Evolutionary conservation across 2,113 vertebrate genomes (phyloP), one percentile per base, ranked within the genome.

Genomic region (Ictalurus furcatus): DNA sequence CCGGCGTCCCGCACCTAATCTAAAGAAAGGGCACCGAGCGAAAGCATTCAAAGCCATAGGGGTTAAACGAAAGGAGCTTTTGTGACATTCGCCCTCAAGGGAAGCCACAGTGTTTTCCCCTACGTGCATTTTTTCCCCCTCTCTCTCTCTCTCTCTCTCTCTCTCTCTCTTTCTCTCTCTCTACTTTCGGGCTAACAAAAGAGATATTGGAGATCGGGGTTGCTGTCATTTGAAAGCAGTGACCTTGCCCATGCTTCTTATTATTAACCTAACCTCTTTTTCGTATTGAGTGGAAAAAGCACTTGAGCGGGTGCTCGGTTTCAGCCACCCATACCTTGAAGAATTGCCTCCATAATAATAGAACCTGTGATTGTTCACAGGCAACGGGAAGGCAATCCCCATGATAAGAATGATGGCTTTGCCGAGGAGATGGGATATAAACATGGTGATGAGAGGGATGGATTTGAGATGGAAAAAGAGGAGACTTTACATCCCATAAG

Each of bases 291-390:
- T 82, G 85, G 87, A 88, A 85, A 87, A 91, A 85, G 88, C 88
- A 81, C 80, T 91, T 86, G 82, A 91, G 90, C 85, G 83, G 90
- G 84, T 89, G 90, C 78, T 85, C 56, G 74, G 87, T 89, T 83
- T 90, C 89, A 83, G 87, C 82, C 90, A 84, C 85, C 71, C 84
- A 44, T 85, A 91, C 91, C 91, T 61, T 88, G 74, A 86, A 91
- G 88, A 92, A 92, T 92, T 91, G 85, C 91, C 89, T 91, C 88
- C 91, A 90, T 90, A 87, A 92, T 93, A 92, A 92, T 91, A 86
- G 93, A 92, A 90, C 74, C 88, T 30, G 90, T 92, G 92, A 93
- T 92, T 93, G 92, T 90, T 90, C 90, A 85, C 89, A 87, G 85
- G 90, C 90, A 87, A 87, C 58, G 89, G 92, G 88, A 90, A 92